Evolutionary conservation across 92 coral and sea anemone species (phyloP), one percentile per base, ranked within the genome.

Genomic region (Micromussa lordhowensis): DNA sequence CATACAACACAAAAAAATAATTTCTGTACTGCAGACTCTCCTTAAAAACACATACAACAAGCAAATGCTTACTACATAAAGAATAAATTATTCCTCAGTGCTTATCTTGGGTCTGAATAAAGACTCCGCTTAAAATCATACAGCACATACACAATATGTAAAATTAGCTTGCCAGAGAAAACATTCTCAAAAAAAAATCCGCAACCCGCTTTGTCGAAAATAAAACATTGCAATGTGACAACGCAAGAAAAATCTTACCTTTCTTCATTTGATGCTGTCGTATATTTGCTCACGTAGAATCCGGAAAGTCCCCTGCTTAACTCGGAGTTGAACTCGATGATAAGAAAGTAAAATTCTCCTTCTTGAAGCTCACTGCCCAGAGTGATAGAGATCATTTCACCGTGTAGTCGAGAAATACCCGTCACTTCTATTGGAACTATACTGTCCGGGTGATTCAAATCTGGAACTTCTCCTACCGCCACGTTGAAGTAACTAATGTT

Each of bases 241-340:
- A 16, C 31, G 8, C 40, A 5, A 15, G 22, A 53, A 78, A 30
- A 78, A 72, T 63, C 93, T 58, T 89, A 96, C 99, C 98, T 92
- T 66, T 69, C 86, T 85, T 95, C 89, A 31, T 93, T 95, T 11
- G 87, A 70, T 68, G 91, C 78, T 14, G 95, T 82, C 82, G 85
- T 91, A 85, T 97, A 97, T 18, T 94, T 94, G 80, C 99, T 97
- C 81, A 94, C 88, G 78, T 97, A 97, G 69, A 97, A 97, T 26
- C 99, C 99, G 19, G 92, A 85, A 18, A 97, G 91, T 78, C 89
- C 91, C 12, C 91, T 94, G 32, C 94, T 87, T 51, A 97, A 83
- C 75, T 80, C 81, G 15, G 97, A 91, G 13, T 36, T 77, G 78
- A 92, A 97, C 31, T 79, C 79, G 38, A 97, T 84, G 18, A 68